Evolutionary conservation across 92 coral and sea anemone genomes (phyloP), one percentile per base, ranked within the genome.

Genomic region (Heteractis magnifica): DNA sequence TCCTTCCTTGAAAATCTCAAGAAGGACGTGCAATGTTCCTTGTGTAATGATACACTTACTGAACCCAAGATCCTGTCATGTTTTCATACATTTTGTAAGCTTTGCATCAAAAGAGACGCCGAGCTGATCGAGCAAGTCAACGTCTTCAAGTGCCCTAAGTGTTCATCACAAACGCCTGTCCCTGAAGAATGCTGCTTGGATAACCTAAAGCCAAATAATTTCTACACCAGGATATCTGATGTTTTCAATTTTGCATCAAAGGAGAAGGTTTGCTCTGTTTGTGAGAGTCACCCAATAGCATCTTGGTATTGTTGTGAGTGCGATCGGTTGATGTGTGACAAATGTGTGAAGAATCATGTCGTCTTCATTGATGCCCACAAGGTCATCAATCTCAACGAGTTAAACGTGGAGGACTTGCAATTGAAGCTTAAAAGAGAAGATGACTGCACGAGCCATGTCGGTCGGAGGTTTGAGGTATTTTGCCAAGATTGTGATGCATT

Each of bases 221-320:
- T 68, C 1, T 48, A 68, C 19, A 20, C 73, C 20, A 68, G 73
- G 5, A 74, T 74, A 6, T 49, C 49, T 7, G 6, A 49, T 49
- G 78, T 49, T 18, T 8, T 74, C 41, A 6, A n/a, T 4, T 74
- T 51, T 41, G 52, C 26, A 5, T 21, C 48, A 74, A 49, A 14
- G 9, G 58, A n/a, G 4, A 77, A 52, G 65, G 9, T 26, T 52
- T 77, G 81, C 26, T 19, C 68, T 26, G 49, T 56, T 77, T 77
- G 34, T 52, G 51, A 77, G 81, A 77, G 50, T 52, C 44, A 77
- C 53, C 19, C 65, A 5, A 41, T 48, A 68, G 65, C 64, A 34
- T 52, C 50, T 51, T 77, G 65, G 65, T 77, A 77, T 20, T 77
- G 81, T 26, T 77, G 44, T 0, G 79, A 75, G 5, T 75, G 79